Evolutionary conservation across 1,140 invertebrate species (phyloP), one percentile per base, ranked within the genome.

Genomic region (Anastrepha ludens): DNA sequence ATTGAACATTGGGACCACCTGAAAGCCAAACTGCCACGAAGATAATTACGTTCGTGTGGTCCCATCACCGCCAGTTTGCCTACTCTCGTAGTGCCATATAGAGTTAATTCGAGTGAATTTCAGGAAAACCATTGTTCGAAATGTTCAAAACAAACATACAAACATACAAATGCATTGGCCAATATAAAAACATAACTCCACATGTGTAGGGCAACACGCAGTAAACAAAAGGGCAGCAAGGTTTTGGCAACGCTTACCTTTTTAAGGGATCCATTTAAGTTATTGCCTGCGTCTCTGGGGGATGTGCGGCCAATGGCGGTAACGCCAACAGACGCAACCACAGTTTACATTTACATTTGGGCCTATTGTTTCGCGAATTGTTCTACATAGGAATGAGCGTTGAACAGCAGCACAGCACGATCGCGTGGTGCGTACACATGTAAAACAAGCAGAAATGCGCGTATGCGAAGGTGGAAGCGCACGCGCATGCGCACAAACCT

Each of bases 31-130:
- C 13, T 81, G 47, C 60, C 17, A 41, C 58, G 41, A 89, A 92
- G 91, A 91, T 92, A 92, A 92, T 92, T 92, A 90, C 91, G 91
- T 89, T 91, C 90, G 92, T 92, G 92, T 89, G 90, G 91, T 90
- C 90, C 89, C 86, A 88, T 47, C 62, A 87, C 65, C 9, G 50
- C 15, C 60, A 13, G 20, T 86, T 41, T 41, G n/a, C 81, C n/a
- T 11, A 29, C 11, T 6, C 13, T n/a, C 60, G 60, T 17, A 58
- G 47, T 59, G 17, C 44, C 81, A 55, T n/a, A 85, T 20, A 4
- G 15, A 47, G 39, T 91, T 91, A 92, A 92, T 91, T 90, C 90
- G 89, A 90, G 90, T 91, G 91, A 89, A 90, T 91, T 91, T 90
- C 90, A 87, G 59, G 17, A 41, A 86, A 86, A 55, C 44, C 74